phyloP scores from a whole-genome alignment of 2,113 vertebrate genomes.

The Thinocorus orbignyianus region DNA sequence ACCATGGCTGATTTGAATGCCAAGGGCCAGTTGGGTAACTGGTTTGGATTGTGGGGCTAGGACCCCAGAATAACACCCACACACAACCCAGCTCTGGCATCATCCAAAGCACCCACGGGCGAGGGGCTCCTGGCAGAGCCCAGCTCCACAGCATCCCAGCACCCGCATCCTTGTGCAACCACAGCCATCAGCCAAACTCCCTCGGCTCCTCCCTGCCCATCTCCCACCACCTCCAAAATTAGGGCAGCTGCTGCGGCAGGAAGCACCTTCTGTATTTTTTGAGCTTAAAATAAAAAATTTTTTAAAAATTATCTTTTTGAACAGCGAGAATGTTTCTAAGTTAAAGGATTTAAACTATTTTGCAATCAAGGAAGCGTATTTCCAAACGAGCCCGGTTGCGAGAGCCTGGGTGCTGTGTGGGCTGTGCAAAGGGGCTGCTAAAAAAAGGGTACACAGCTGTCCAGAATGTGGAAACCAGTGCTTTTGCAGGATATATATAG shows the following conservation, averaged over 20 bases:
- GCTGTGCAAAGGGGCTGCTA: conserved; percentile 64
- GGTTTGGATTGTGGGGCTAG: background rate
- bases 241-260: conserved; percentile 12
- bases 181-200: accelerated
- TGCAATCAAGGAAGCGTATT: conserved; percentile 53
- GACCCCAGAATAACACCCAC: background rate
- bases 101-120: background rate
- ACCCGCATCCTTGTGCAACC: accelerated
- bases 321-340: conserved; percentile 35
- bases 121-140: background rate
- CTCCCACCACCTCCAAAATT: conserved; percentile 5
- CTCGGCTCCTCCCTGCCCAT: background rate
- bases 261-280: conserved; percentile 48
- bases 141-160: background rate
- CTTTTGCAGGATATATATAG: conserved; percentile 60
- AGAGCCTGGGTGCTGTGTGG: conserved; percentile 60
- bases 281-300: background rate
- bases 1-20: background rate
- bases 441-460: conserved; percentile 62
- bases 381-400: conserved; percentile 24
- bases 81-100: background rate
- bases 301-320: background rate
- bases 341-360: conserved; percentile 52
- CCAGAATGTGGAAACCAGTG: conserved; percentile 50
- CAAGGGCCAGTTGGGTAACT: background rate